Evolutionary conservation across 2,797 vertebrate species (phyloP), one percentile per base, ranked within the genome.

Genomic region (Galago senegalensis): DNA sequence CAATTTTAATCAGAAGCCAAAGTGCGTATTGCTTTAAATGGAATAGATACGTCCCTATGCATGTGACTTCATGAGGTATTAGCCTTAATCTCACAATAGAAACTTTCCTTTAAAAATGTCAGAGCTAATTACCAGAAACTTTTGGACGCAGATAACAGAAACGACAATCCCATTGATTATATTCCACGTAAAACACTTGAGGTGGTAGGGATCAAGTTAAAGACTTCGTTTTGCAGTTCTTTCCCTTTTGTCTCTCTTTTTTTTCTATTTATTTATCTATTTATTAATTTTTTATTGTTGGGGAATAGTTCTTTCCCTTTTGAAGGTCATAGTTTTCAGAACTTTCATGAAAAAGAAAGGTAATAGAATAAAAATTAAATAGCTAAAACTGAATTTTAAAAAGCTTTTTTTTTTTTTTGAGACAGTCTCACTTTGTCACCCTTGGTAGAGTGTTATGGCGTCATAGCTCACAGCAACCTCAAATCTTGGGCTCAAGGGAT

Each of bases 271-370:
- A 53, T 46, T 46, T 46, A 46, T 40, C 40, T 40, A 40, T 46
- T 46, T 46, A 46, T 53, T 53, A 14, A 53, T 53, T 53, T 53
- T 53, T 53, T 53, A 53, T 53, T 53, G 49, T 53, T 13, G 49
- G 49, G 49, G 14, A 53, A 53, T 53, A 53, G 49, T 14, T 53
- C 49, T 53, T 53, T 53, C 49, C 49, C 49, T 53, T 97, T 81
- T 82, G 67, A 95, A 87, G n/a, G 37, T 97, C 95, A 97, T 92
- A 95, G 96, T 97, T 96, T 96, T 91, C 72, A 96, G 96, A 89
- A 73, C 80, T 97, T 97, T 80, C 53, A 75, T 93, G 60, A 91
- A 96, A 93, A 95, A 60, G 18, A 83, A 92, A 70, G 34, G 46
- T 40, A 94, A 37, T 53, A 81, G 60, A 89, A 89, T 87, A 82